phyloP scores from a whole-genome alignment of 1,140 invertebrate species.

The Leptinotarsa texana region DNA sequence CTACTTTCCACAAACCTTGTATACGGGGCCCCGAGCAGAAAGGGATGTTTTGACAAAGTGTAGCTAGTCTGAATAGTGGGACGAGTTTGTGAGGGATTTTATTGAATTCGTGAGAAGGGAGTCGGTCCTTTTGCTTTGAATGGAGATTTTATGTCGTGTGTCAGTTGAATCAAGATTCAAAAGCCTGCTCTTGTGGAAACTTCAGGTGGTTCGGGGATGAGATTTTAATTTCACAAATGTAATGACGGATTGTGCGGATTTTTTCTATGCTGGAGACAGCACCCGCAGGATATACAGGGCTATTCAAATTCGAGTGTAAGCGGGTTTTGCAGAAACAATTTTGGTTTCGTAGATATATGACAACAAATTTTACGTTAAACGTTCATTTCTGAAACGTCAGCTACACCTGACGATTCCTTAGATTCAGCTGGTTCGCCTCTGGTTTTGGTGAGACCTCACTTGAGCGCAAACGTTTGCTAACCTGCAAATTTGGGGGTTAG shows the following conservation, averaged over 20 bases:
- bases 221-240: slow-evolving; percentile 1
- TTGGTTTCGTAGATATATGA: too few species aligned
- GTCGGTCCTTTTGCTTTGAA: not conserved
- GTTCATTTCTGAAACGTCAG: too few species aligned
- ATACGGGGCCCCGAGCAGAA: not conserved
- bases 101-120: not conserved
- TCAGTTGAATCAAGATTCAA: not conserved
- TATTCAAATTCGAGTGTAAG: too few species aligned
- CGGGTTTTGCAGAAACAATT: too few species aligned
- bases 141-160: slow-evolving; percentile 6
- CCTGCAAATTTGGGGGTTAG: too few species aligned
- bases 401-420: too few species aligned
- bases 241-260: not conserved
- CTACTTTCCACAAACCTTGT: slow-evolving; percentile 1
- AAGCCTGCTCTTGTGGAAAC: not conserved
- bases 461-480: too few species aligned
- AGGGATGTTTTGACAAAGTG: slow-evolving; percentile 18
- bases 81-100: not conserved
- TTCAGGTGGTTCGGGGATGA: not conserved
- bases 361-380: too few species aligned
- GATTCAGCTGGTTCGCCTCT: too few species aligned
- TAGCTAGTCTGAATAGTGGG: not conserved
- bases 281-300: too few species aligned
- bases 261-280: not conserved
- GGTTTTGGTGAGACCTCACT: too few species aligned